A percentile compares a stretch with the other conserved stretches of the same genome.
phyloP scores from a whole-genome alignment of 2,797 vertebrate species.

The Chromobotia macracanthus region DNA sequence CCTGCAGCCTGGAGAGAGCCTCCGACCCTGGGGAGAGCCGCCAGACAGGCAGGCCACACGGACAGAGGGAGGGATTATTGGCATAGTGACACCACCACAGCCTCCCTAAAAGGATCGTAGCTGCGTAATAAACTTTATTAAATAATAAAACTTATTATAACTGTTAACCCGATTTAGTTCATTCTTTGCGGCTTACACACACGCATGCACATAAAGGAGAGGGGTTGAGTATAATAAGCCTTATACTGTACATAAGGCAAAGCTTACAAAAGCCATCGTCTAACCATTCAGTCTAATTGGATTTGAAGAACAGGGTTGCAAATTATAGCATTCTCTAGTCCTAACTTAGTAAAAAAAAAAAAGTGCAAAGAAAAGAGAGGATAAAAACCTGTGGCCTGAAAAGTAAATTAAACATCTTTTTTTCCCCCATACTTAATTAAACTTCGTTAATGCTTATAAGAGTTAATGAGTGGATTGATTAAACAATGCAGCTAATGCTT shows the following conservation, averaged over 20 bases:
- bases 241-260: constrained; percentile 99
- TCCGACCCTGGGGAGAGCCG: constrained; percentile 75
- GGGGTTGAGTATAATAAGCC: constrained; percentile 99
- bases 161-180: constrained; percentile 99
- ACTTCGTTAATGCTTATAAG: constrained; percentile 99
- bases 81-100: constrained; percentile 92
- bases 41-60: constrained; percentile 82
- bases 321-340: constrained; percentile 99
- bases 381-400: constrained; percentile 89
- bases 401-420: constrained; percentile 99
- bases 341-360: constrained; percentile 96
- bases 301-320: constrained; percentile 99
- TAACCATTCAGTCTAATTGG: constrained; percentile 99
- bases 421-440: constrained; percentile 97
- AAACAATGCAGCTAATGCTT: constrained; percentile 99
- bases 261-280: constrained; percentile 93
- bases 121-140: constrained; percentile 99
- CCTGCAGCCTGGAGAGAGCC: constrained; percentile 70
- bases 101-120: constrained; percentile 99
- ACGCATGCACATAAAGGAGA: constrained; percentile 82
- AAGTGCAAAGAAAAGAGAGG: constrained; percentile 77
- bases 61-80: constrained; percentile 93
- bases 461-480: constrained; percentile 99
- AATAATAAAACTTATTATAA: constrained; percentile 99
- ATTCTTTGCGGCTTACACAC: constrained; percentile 99